Base-by-base conservation (phyloP, 1,140 invertebrate species). In the Aphelinus atriplicis region DNA sequence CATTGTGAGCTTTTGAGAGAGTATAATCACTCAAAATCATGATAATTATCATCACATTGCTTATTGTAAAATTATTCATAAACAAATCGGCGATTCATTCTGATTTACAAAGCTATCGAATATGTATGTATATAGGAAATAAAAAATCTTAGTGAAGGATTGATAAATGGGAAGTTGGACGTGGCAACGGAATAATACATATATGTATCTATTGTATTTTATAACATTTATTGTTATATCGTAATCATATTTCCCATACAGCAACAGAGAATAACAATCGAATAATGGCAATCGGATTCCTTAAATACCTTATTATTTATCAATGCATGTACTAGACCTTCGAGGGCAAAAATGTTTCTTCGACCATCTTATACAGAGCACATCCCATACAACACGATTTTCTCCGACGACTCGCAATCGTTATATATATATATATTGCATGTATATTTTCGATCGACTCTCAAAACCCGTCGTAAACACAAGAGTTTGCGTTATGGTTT, bases 181-280 rank as follows among this genome's bases (percentile, higher is more conserved):
- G 51, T 6, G 9, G 51, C 4, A 53, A 53, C 4, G 51, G 26
- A 65, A 45, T 46, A 9, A 46, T 45, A 43, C 5, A 65, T 51
- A 45, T 7, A n/a, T 65, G 6, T 5, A 45, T n/a, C 46, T 71
- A 26, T 64, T 43, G 45, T 76, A 64, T 67, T 69, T 71, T 68
- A 68, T 74, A 78, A 76, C 74, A 78, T 78, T 78, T 78, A 78
- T 78, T 78, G 47, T n/a, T 70, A 74, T 75, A 73, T 58, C 55
- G 7, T 69, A 78, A 75, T 55, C 70, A 77, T 73, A 77, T 75
- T 76, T 48, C 74, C 75, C 65, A 77, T 78, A 80, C 76, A 73
- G 69, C 57, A 78, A 71, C 73, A 60, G 68, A 78, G 66, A 79
- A 78, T 78, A 79, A 77, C 80, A 66, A 78, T 78, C 64, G 75